Evolutionary conservation across 2,888 invertebrate genomes (phyloP).

Genomic region (Calameuta filiformis): DNA sequence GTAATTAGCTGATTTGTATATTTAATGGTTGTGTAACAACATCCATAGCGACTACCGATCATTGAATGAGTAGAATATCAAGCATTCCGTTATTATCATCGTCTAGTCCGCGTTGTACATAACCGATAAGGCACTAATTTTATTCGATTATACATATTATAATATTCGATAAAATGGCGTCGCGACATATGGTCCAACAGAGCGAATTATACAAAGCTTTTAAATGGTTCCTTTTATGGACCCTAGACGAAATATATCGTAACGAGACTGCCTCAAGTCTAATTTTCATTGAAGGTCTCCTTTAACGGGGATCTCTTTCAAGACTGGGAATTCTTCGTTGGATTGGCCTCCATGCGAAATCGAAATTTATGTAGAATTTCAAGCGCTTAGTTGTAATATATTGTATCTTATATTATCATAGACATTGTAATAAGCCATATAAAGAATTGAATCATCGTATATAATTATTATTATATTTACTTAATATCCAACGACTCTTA

Average conservation of each 20-base stretch:
- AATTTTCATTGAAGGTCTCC: conserved; percentile 14
- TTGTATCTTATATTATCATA: conserved; percentile 34
- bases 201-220: neutral
- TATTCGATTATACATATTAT: conserved; percentile 18
- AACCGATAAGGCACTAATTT: conserved; percentile 16
- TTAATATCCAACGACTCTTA: neutral
- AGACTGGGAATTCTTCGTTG: conserved; percentile 27
- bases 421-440: conserved; percentile 11
- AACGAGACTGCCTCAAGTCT: conserved; percentile 2
- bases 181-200: neutral
- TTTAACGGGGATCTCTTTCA: conserved; percentile 19
- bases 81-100: conserved; percentile 31
- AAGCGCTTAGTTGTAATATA: conserved; percentile 32
- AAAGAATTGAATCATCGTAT: neutral
- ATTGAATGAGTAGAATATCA: conserved; percentile 6
- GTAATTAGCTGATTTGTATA: neutral
- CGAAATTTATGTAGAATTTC: conserved; percentile 3
- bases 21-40: neutral
- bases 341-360: conserved; percentile 22
- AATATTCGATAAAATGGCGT: conserved; percentile 3
- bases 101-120: conserved; percentile 37
- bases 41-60: neutral
- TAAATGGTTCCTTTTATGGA: neutral
- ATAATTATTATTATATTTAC: neutral
- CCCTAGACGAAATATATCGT: neutral